phyloP scores from a whole-genome alignment of 1,140 invertebrate genomes.

The Ridgeia piscesae region DNA sequence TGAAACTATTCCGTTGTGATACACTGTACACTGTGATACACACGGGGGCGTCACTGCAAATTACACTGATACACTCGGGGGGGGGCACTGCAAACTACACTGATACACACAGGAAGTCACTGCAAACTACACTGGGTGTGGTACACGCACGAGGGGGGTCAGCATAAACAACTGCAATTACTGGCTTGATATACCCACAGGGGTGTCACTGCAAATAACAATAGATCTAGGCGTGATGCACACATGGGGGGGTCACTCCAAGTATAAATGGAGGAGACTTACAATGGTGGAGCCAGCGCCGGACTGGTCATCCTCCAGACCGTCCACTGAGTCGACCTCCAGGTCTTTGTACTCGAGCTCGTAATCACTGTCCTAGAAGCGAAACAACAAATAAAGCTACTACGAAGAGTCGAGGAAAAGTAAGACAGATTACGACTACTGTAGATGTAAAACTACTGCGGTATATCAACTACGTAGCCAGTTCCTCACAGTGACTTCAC shows the following conservation, averaged over 20 bases:
- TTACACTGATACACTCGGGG: no score
- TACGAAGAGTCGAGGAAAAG: not conserved
- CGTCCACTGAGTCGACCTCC: not conserved
- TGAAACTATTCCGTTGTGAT: no score
- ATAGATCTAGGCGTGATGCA: no score
- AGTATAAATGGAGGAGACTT: not conserved
- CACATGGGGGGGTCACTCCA: not conserved
- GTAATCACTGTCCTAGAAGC: not conserved
- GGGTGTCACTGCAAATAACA: no score
- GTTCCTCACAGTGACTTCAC: not conserved
- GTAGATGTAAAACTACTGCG: not conserved
- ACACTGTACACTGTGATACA: no score
- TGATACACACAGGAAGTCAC: no score
- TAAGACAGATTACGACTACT: not conserved
- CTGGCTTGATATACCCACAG: no score
- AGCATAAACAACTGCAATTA: no score
- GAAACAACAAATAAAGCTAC: not conserved
- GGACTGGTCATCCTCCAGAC: not conserved
- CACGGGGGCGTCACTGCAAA: no score
- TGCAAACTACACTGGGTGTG: no score
- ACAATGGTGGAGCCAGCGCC: not conserved
- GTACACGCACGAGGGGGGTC: no score
- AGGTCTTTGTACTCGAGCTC: not conserved
- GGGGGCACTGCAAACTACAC: no score
- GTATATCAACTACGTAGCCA: not conserved